Percentiles rank a stretch among this genome's conserved stretches.
phyloP scores from a whole-genome alignment of 2,888 invertebrate genomes.

The Scaptomyza polygonia region DNA sequence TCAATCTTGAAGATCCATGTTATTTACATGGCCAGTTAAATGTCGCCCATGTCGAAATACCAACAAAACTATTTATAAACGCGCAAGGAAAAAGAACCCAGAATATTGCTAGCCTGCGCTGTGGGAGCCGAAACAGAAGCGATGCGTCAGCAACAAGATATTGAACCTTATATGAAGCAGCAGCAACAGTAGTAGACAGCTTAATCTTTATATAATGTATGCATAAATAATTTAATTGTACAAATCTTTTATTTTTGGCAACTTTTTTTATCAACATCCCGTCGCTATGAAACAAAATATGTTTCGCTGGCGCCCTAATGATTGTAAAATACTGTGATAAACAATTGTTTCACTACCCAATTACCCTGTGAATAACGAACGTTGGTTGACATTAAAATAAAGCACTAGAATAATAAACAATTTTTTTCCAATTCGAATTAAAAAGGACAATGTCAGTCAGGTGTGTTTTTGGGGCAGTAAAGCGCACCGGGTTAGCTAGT shows the following conservation, averaged over 20 bases:
- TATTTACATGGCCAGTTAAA: too few relatives aligned
- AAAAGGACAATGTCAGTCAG: too few relatives aligned
- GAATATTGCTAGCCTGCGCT: conserved; percentile 93
- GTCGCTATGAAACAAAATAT: conserved; percentile 16
- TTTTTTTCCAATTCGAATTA: too few relatives aligned
- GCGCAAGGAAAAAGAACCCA: too few relatives aligned
- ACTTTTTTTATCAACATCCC: conserved; percentile 47
- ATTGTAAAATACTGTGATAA: conserved; percentile 56
- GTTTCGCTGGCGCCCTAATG: conserved; percentile 4
- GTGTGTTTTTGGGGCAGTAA: too few relatives aligned
- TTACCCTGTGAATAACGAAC: background rate
- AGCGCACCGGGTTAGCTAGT: too few relatives aligned
- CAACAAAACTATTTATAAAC: too few relatives aligned
- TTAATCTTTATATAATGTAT: too few relatives aligned
- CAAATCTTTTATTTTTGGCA: conserved; percentile 19
- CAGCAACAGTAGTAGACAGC: background rate
- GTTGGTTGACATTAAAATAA: conserved; percentile 6
- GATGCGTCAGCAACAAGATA: conserved; percentile 74
- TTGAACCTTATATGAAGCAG: conserved; percentile 81
- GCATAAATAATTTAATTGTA: conserved; percentile 6
- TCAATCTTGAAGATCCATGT: too few relatives aligned
- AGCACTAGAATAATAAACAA: too few relatives aligned
- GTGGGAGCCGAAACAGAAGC: conserved; percentile 87
- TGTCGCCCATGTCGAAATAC: too few relatives aligned
- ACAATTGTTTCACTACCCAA: conserved; percentile 17